phyloP scores from a whole-genome alignment of 2,888 invertebrate species.

The Tachina fera region DNA sequence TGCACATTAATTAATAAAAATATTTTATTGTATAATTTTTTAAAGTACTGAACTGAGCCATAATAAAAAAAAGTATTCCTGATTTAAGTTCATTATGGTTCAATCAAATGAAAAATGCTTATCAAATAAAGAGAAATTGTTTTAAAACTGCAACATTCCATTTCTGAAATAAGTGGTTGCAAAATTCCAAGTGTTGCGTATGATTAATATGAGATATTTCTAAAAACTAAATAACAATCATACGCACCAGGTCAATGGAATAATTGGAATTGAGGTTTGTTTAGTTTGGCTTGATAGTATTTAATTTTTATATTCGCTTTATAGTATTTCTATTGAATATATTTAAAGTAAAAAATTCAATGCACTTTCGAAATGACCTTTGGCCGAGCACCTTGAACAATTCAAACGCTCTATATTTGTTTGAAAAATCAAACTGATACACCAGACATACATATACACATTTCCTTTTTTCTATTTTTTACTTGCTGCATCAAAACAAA shows the following conservation, averaged over 20 bases:
- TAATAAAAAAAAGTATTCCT: no score
- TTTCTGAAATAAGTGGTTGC: no score
- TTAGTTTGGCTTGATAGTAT: constrained; percentile 11
- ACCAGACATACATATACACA: neutral
- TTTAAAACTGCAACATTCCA: no score
- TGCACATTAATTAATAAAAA: no score
- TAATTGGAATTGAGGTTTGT: neutral
- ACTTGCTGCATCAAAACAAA: constrained; percentile 22
- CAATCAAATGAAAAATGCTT: no score
- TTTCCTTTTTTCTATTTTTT: neutral
- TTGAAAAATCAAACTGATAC: constrained; percentile 30
- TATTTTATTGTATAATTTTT: no score
- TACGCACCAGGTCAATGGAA: constrained; percentile 4
- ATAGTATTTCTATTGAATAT: constrained; percentile 16
- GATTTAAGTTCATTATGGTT: no score
- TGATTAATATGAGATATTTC: neutral
- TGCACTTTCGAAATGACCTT: constrained; percentile 70
- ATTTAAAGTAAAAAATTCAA: constrained; percentile 56
- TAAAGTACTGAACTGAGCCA: no score
- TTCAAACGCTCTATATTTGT: constrained; percentile 6
- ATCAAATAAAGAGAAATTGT: no score
- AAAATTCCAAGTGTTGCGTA: neutral
- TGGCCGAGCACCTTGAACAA: constrained; percentile 51
- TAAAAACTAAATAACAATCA: neutral
- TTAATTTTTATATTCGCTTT: neutral